phyloP scores from a whole-genome alignment of 2,113 vertebrate species.

The Dicrurus megarhynchus region DNA sequence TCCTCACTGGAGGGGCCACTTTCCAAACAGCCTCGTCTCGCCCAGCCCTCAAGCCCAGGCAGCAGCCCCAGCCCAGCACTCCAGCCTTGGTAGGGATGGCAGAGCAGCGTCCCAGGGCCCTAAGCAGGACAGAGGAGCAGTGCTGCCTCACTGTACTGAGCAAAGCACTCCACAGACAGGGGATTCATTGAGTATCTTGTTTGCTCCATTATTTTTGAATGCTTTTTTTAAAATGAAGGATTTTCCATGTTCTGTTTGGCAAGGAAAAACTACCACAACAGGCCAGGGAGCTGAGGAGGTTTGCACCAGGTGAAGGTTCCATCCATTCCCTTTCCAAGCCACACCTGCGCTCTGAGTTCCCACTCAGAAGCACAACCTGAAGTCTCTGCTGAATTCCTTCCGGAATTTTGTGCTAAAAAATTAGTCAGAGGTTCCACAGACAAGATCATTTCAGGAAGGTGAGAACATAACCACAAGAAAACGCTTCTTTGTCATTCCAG shows the following conservation, averaged over 20 bases:
- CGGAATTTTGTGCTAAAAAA: neutral
- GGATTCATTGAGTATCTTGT: neutral
- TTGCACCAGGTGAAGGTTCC: neutral
- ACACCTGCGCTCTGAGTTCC: neutral
- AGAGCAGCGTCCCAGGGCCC: neutral
- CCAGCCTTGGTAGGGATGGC: neutral
- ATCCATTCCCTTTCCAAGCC: neutral
- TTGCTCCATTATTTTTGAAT: neutral
- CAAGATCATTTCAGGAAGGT: neutral
- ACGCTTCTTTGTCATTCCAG: neutral
- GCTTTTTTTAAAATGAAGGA: neutral
- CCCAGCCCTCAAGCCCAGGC: neutral
- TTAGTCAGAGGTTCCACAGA: neutral
- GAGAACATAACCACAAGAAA: neutral
- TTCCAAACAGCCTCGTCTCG: neutral
- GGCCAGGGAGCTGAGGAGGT: neutral
- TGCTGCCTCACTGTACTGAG: rapidly evolving
- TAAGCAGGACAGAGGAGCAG: neutral
- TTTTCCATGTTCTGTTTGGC: neutral
- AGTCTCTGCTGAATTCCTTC: neutral
- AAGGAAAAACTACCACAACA: neutral
- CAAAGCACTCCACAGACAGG: neutral
- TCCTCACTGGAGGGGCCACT: neutral
- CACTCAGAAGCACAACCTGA: neutral
- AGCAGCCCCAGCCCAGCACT: neutral